Evolutionary conservation across 2,113 vertebrate species (phyloP), one percentile per base, ranked within the genome.

Genomic region (Ameiurus melas): DNA sequence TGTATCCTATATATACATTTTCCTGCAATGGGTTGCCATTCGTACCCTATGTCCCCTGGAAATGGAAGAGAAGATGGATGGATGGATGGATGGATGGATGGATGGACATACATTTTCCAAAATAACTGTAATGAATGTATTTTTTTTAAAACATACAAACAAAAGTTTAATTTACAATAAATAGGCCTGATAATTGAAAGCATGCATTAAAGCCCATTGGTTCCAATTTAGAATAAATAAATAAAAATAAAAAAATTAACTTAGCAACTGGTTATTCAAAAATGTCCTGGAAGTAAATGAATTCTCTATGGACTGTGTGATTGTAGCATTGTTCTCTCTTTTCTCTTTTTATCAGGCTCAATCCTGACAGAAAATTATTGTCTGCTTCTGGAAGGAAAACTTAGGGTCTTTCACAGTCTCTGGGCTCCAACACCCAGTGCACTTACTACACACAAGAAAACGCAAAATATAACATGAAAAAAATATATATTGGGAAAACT

Each of bases 401-500:
- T 93, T 94, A 95, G 64, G 90, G 92, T 93, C 89, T 91, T 90
- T 93, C 88, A 92, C 89, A 92, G 90, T 94, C 91, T 93, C 92
- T 88, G 89, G 92, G 91, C 92, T 77, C 90, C 92, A 88, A 64
- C 91, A 77, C 92, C 92, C 90, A 89, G 87, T 88, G 90, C 53
- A 57, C 89, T 60, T 91, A 57, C 60, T 66, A 92, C 92, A 92
- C 92, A 92, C 92, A 93, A 93, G 93, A 90, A 90, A 91, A 70
- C 75, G 25, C 92, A 79, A 89, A 93, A 92, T 71, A 43, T 94
- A 95, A 90, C 93, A 95, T 95, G 95, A 96, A 96, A 95, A 95
- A 96, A 92, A 94, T 95, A 94, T 95, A 95, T 92, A 94, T 95
- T 92, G 95, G 95, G 90, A 96, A 95, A 96, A 95, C 94, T 83